phyloP scores from a whole-genome alignment of 2,888 invertebrate genomes.

The Anoplius nigerrimus region DNA sequence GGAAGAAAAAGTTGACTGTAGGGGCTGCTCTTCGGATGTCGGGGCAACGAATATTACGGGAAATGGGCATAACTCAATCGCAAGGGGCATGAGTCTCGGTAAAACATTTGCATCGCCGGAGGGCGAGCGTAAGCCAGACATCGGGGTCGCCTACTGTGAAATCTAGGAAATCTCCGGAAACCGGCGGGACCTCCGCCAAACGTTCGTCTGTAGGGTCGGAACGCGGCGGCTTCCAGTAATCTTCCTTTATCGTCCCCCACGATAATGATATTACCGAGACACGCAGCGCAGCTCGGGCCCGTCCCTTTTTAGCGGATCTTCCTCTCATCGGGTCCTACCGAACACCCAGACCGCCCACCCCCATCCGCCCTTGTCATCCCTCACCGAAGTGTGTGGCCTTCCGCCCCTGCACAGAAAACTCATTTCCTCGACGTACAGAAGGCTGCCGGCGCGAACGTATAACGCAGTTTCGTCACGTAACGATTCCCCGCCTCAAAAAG shows the following conservation, averaged over 20 bases:
- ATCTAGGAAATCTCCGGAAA: background rate
- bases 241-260: slow-evolving; percentile 41
- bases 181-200: background rate
- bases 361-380: slow-evolving; percentile 4
- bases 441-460: slow-evolving; percentile 35
- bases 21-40: too few relatives aligned
- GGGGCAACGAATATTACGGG: too few relatives aligned
- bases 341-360: background rate
- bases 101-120: slow-evolving; percentile 20
- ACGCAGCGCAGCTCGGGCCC: slow-evolving; percentile 15
- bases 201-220: slow-evolving; percentile 1
- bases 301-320: slow-evolving; percentile 19
- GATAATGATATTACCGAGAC: slow-evolving; percentile 50
- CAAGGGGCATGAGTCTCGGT: slow-evolving; percentile 22
- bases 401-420: slow-evolving; percentile 52
- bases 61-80: background rate
- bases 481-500: slow-evolving; percentile 57
- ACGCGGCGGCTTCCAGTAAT: slow-evolving; percentile 37
- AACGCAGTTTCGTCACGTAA: slow-evolving; percentile 70
- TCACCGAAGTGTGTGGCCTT: slow-evolving; percentile 14
- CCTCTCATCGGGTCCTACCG: slow-evolving; percentile 7
- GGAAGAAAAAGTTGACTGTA: too few relatives aligned
- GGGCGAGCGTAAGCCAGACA: slow-evolving; percentile 13
- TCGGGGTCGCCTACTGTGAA: background rate
- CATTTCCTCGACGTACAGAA: slow-evolving; percentile 53